Conservation (phyloP, 2,113 vertebrate species). For the Tychaedon coryphoeus region DNA sequence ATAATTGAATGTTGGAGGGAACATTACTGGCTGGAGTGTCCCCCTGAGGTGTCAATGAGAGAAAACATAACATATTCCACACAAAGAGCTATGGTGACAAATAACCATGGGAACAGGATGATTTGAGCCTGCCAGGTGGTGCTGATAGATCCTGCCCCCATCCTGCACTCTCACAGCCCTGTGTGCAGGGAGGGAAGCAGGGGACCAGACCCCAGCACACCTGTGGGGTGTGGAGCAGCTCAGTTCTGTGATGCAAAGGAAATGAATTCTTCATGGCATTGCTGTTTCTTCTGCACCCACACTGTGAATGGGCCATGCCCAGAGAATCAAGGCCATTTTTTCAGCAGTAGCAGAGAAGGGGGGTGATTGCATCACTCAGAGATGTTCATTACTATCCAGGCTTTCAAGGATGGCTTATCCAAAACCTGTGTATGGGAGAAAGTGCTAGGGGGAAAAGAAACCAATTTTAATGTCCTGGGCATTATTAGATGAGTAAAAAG, state of each 20-base stretch:
- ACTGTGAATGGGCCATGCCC: background rate
- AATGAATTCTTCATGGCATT: fast-evolving
- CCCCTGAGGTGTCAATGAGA: background rate
- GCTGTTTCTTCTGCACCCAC: background rate
- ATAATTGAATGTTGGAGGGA: background rate
- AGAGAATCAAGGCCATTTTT: background rate
- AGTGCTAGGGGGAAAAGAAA: background rate
- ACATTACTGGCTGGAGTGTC: background rate
- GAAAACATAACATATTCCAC: background rate
- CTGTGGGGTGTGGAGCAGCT: background rate
- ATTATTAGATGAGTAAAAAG: background rate
- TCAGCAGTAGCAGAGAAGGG: background rate
- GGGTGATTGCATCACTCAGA: background rate
- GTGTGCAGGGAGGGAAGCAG: background rate
- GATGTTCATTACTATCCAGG: background rate
- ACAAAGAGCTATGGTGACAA: background rate
- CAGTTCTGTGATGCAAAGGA: background rate
- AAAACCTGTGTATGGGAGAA: background rate
- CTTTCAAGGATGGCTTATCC: background rate
- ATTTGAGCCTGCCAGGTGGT: background rate
- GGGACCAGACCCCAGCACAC: background rate
- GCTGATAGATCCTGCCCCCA: background rate
- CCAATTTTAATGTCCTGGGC: background rate
- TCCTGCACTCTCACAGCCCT: background rate
- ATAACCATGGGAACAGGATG: background rate